Percentiles rank a stretch among this genome's conserved stretches.
Evolutionary conservation across 2,797 vertebrate species (phyloP).

Genomic region (Fringilla coelebs): DNA sequence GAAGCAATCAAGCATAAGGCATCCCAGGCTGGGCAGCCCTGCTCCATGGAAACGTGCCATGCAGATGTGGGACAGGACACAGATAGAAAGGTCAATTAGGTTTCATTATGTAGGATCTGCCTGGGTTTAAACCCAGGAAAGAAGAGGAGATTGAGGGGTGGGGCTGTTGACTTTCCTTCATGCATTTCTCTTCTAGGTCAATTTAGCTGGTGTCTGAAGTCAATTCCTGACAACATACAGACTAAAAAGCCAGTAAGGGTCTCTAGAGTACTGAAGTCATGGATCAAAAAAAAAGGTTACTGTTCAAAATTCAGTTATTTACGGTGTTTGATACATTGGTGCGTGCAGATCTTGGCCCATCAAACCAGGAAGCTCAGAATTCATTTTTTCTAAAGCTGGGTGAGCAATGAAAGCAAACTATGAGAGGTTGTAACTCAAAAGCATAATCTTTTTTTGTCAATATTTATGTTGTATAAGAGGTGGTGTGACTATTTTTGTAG

Average conservation of each 20-base stretch:
- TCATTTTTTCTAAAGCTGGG: not conserved
- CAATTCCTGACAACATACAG: not conserved
- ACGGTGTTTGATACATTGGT: not conserved
- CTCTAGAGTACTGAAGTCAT: not conserved
- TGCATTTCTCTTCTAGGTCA: not conserved
- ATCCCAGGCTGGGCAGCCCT: not conserved
- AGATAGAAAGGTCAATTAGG: not conserved
- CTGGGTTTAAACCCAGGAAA: not conserved
- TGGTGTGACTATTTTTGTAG: not conserved
- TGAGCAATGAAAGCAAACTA: not conserved
- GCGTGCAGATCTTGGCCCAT: rapidly evolving
- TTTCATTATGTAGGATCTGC: not conserved
- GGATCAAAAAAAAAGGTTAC: not conserved
- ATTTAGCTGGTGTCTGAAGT: not conserved
- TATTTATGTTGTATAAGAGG: not conserved
- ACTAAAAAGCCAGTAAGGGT: not conserved
- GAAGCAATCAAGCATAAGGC: not conserved
- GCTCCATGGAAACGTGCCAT: not conserved
- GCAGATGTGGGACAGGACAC: not conserved
- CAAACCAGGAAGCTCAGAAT: not conserved
- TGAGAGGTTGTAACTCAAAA: not conserved
- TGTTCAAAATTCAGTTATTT: not conserved
- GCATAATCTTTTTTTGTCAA: not conserved
- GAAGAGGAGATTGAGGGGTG: not conserved
- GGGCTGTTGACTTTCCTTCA: not conserved